These are phyloP conservation scores for Pseudopleuronectes americanus DNA, from an alignment of 2,797 vertebrate genomes.

Conservation along the genomic window DNA sequence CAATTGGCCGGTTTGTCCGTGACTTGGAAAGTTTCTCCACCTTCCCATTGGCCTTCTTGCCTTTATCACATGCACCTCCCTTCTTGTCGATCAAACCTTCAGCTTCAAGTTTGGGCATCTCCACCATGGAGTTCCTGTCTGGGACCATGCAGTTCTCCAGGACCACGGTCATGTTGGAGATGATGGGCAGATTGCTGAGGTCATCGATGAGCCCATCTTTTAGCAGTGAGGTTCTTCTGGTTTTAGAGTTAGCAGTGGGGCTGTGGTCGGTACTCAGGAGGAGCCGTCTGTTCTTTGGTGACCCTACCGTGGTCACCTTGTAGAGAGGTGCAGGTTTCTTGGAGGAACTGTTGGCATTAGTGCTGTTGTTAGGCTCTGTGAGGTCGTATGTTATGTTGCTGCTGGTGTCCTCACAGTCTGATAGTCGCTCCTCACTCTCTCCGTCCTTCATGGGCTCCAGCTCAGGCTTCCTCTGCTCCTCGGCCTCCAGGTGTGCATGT, in stretches of 20 bases:
- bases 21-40: conserved; percentile 95
- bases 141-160: conserved; percentile 91
- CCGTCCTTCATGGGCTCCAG: conserved; percentile 90
- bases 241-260: conserved; percentile 85
- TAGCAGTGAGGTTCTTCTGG: conserved; percentile 90
- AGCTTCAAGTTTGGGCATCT: conserved; percentile 98
- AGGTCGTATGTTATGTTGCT: conserved; percentile 89
- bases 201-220: conserved; percentile 91
- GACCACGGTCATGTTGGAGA: conserved; percentile 95
- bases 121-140: conserved; percentile 87
- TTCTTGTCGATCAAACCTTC: conserved; percentile 96
- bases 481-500: conserved; percentile 93
- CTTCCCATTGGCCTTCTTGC: conserved; percentile 92
- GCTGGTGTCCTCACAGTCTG: conserved; percentile 93
- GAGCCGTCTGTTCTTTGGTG: conserved; percentile 92
- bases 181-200: conserved; percentile 92
- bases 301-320: conserved; percentile 87
- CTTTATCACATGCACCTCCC: conserved; percentile 84
- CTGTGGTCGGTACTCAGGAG: conserved; percentile 88
- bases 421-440: conserved; percentile 93
- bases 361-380: conserved; percentile 85
- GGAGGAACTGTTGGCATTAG: conserved; percentile 75
- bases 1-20: conserved; percentile 91
- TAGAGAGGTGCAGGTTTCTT: conserved; percentile 90
- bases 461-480: conserved; percentile 89